Conservation (phyloP, 2,888 invertebrate species). For the Congeria kusceri region DNA sequence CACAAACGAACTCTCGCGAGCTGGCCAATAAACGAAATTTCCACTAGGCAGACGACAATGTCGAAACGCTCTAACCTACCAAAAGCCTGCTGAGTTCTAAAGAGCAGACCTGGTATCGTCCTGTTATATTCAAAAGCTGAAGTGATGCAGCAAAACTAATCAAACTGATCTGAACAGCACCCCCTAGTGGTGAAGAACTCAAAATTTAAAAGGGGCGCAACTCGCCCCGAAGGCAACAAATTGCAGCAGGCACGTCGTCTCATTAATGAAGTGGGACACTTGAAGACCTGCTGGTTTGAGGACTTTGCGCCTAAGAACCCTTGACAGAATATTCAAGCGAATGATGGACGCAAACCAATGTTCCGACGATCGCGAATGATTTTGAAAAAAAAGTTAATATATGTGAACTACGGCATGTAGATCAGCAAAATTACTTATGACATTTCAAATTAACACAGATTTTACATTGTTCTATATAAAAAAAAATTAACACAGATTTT, state of each 20-base stretch:
- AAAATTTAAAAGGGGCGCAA: conserved; percentile 2
- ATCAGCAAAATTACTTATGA: too few relatives aligned
- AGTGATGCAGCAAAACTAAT: conserved; percentile 26
- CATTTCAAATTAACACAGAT: too few relatives aligned
- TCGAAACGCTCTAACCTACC: conserved; percentile 19
- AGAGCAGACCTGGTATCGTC: neutral
- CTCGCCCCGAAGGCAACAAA: neutral
- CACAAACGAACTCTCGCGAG: conserved; percentile 35
- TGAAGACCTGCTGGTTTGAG: conserved; percentile 2
- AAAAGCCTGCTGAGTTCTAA: conserved; percentile 27
- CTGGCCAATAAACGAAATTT: conserved; percentile 40
- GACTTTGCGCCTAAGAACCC: neutral
- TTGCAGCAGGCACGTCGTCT: neutral
- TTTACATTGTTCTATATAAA: too few relatives aligned
- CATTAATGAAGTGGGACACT: conserved; percentile 3
- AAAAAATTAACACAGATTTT: too few relatives aligned
- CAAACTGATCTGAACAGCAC: neutral
- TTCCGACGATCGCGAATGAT: too few relatives aligned
- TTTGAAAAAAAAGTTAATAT: too few relatives aligned
- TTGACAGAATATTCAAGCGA: too few relatives aligned
- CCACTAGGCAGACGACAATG: conserved; percentile 2
- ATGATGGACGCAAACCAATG: too few relatives aligned
- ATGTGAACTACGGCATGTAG: too few relatives aligned
- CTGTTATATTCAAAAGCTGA: conserved; percentile 19
- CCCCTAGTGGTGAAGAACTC: conserved; percentile 1